A percentile compares a stretch with the other conserved stretches of the same genome.
Conservation (phyloP, 2,888 invertebrate genomes). For the Caenorhabditis auriculariae region DNA sequence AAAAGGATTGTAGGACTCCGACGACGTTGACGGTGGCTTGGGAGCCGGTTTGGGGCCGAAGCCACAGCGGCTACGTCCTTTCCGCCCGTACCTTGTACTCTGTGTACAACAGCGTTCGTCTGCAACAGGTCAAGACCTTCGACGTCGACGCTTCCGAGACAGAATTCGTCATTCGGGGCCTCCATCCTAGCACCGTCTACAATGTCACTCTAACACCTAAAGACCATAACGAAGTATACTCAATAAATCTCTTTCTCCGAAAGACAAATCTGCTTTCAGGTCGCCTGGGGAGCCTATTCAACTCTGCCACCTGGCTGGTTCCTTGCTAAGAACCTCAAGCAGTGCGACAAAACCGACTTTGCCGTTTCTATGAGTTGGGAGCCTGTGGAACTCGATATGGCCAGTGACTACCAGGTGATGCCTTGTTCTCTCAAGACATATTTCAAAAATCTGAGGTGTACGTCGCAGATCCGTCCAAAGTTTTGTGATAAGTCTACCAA, state of each 20-base stretch:
- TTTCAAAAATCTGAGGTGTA: too few relatives aligned
- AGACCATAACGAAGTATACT: conserved; percentile 44
- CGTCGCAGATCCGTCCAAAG: too few relatives aligned
- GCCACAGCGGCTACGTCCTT: conserved; percentile 58
- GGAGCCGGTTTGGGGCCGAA: conserved; percentile 62
- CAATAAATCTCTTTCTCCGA: background rate
- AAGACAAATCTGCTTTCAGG: too few relatives aligned
- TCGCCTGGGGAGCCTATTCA: conserved; percentile 63
- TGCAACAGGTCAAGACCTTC: conserved; percentile 51
- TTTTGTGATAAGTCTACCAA: too few relatives aligned
- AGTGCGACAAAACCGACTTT: conserved; percentile 61
- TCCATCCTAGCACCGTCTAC: conserved; percentile 61
- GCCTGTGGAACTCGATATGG: conserved; percentile 56
- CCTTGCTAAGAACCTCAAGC: conserved; percentile 58
- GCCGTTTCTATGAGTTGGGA: conserved; percentile 63
- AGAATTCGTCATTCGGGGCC: conserved; percentile 55
- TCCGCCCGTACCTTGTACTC: conserved; percentile 57
- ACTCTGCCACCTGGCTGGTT: conserved; percentile 63
- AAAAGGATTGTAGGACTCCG: conserved; percentile 62
- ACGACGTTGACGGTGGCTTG: conserved; percentile 62
- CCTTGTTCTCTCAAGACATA: too few relatives aligned
- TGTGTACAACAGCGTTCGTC: conserved; percentile 48
- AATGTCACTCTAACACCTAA: conserved; percentile 60
- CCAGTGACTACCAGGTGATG: conserved; percentile 61
- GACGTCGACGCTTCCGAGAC: conserved; percentile 54